Evolutionary conservation across 2,797 vertebrate species (phyloP), one percentile per base, ranked within the genome.

Genomic region (Artibeus lituratus): DNA sequence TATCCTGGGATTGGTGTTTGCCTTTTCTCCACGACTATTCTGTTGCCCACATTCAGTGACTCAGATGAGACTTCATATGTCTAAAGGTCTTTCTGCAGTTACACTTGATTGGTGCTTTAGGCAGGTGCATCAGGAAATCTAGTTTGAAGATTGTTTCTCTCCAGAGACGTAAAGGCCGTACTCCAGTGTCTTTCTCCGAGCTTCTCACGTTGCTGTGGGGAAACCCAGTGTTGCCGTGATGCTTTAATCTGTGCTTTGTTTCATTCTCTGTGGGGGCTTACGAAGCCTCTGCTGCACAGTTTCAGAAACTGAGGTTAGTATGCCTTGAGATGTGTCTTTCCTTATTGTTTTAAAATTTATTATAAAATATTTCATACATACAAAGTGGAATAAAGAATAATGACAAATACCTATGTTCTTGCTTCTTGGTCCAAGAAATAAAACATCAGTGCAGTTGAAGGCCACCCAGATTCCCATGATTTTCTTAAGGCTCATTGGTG

Each of bases 91-190:
- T 78, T 84, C 39, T 76, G 9, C 24, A 42, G 5, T 67, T 78
- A 39, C 15, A 70, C 94, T 94, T 91, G 77, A 67, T 55, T 87
- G 42, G 24, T 89, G 73, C 29, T 94, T 86, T 42, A 89, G 70
- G 55, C 72, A 55, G 83, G n/a, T 91, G 10, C 51, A 2, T 44
- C 8, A 44, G 51, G 35, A 83, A n/a, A 92, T 94, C 42, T 53
- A 74, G 74, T 21, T 76, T 73, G 72, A 32, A 92, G 62, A 32
- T 80, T 1, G 39, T 94, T 91, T 91, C 69, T 51, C 57, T 84
- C 72, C 42, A 88, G 44, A 18, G 90, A 74, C 89, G 81, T 62
- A 32, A 91, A 82, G 80, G 47, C 44, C 57, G 49, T 57, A 14
- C 44, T 85, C 37, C 72, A 35, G 1, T 73, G 16, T 82, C 35